These are phyloP conservation scores for Triplophysa bombifrons DNA, from an alignment of 2,797 vertebrate genomes.

Conservation along the genomic window DNA sequence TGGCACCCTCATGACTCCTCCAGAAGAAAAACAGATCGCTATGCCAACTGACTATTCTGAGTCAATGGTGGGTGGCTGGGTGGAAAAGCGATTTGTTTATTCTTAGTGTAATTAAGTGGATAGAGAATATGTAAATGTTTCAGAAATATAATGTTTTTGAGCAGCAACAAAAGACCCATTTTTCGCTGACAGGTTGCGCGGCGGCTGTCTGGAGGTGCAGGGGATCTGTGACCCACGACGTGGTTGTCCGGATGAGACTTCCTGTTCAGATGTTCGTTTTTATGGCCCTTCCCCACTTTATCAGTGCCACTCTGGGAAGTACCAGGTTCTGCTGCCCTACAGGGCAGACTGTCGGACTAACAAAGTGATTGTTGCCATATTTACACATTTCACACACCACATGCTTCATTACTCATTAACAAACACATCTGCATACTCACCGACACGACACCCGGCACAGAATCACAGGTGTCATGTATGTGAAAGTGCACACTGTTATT, in stretches of 20 bases:
- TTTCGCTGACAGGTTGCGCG: constrained; percentile 70
- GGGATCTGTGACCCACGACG: constrained; percentile 82
- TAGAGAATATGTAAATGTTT: neutral
- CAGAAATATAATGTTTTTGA: neutral
- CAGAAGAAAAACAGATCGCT: constrained; percentile 94
- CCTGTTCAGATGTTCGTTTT: constrained; percentile 62
- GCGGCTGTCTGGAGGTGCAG: constrained; percentile 77
- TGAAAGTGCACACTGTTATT: constrained; percentile 32
- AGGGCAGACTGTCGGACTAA: constrained; percentile 63
- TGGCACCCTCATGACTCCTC: constrained; percentile 80
- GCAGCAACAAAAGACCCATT: neutral
- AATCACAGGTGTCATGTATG: constrained; percentile 8
- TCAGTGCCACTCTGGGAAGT: constrained; percentile 80
- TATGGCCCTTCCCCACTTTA: constrained; percentile 36
- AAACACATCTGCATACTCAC: constrained; percentile 31
- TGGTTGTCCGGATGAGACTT: constrained; percentile 81
- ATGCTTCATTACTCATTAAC: constrained; percentile 38
- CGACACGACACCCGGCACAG: constrained; percentile 32
- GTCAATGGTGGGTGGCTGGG: constrained; percentile 82
- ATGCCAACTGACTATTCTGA: constrained; percentile 95
- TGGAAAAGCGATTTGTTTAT: neutral
- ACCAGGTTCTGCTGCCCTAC: constrained; percentile 78
- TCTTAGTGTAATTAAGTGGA: neutral
- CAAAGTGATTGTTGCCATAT: constrained; percentile 44
- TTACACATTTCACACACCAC: constrained; percentile 38